A percentile compares a stretch with the other conserved stretches of the same genome.
Evolutionary conservation across 2,797 vertebrate species (phyloP).

Genomic region (Diplodus sargus): DNA sequence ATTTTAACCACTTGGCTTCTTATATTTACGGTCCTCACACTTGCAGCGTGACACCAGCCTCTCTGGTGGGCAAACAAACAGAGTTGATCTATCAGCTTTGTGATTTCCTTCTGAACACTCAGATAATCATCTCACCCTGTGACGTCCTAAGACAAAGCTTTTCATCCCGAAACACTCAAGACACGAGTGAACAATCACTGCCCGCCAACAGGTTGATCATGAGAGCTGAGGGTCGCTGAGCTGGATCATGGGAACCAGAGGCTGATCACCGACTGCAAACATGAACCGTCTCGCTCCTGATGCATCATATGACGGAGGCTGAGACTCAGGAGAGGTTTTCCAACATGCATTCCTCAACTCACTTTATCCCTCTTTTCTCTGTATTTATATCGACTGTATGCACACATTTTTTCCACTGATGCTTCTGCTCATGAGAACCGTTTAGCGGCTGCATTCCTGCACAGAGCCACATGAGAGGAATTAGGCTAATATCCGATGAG

Average conservation of each 20-base stretch:
- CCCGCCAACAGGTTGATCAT: conserved; percentile 15
- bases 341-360: conserved; percentile 22
- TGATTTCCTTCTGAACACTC: neutral
- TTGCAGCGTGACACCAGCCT: neutral
- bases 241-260: conserved; percentile 58
- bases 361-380: neutral
- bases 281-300: neutral
- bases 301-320: conserved; percentile 46
- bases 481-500: conserved; percentile 57
- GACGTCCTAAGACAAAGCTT: neutral
- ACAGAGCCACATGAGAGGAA: conserved; percentile 65
- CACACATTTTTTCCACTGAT: conserved; percentile 2
- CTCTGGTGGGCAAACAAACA: neutral
- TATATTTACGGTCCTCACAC: neutral
- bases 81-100: neutral
- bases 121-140: neutral
- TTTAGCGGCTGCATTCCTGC: conserved; percentile 34
- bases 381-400: neutral
- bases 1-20: neutral
- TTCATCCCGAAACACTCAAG: neutral
- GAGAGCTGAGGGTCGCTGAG: conserved; percentile 36
- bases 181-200: conserved; percentile 4
- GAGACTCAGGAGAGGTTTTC: conserved; percentile 1
- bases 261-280: neutral
- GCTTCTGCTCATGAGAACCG: conserved; percentile 31